Conservation (phyloP, 2,113 vertebrate species). For the Cyrtonyx montezumae region DNA sequence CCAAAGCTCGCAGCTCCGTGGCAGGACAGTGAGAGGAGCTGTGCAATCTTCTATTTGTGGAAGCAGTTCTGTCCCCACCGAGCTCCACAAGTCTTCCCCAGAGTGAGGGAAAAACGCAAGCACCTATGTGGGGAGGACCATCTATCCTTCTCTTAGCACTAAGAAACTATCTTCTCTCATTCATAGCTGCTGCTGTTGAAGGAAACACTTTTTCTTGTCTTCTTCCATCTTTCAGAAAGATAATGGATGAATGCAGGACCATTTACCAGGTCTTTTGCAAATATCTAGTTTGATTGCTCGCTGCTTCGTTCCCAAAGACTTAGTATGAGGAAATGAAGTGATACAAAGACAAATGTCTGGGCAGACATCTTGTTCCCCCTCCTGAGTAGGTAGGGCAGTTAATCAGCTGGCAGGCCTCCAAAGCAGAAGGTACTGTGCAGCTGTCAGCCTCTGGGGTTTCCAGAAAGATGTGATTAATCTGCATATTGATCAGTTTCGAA, state of each 20-base stretch:
- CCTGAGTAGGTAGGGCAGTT: not conserved
- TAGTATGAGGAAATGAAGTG: not conserved
- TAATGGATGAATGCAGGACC: not conserved
- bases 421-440: not conserved
- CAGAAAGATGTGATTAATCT: not conserved
- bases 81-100: not conserved
- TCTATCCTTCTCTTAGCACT: not conserved
- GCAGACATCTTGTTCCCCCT: not conserved
- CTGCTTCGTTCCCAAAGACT: not conserved
- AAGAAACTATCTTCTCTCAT: not conserved
- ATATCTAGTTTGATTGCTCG: not conserved
- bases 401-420: not conserved
- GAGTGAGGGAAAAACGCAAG: not conserved
- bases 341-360: not conserved
- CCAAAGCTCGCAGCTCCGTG: not conserved
- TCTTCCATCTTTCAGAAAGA: not conserved
- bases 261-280: rapidly evolving
- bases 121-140: not conserved
- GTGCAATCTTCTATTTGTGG: not conserved
- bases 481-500: not conserved
- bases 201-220: not conserved
- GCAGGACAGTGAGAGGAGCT: not conserved
- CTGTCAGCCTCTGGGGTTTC: conserved; percentile 19
- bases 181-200: not conserved
- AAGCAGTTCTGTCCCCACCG: not conserved